A percentile compares a stretch with the other conserved stretches of the same genome.
These are phyloP conservation scores for Oryzias celebensis DNA, from an alignment of 2,113 vertebrate genomes.

Conservation along the genomic window DNA sequence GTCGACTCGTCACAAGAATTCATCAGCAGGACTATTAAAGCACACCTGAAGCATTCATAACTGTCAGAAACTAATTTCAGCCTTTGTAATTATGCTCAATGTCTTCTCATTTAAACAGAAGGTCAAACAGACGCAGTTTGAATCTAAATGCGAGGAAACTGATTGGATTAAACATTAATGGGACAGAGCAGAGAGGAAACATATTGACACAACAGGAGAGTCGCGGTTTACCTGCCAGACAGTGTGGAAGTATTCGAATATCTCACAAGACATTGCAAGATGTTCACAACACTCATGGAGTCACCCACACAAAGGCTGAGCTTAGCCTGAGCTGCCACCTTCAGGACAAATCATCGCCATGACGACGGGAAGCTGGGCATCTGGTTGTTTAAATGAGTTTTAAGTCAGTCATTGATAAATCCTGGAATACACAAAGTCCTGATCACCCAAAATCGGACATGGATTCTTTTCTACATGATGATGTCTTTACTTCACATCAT, in stretches of 20 bases:
- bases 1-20: neutral
- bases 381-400: too few relatives aligned
- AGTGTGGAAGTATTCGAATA: conserved; percentile 10
- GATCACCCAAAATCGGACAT: too few relatives aligned
- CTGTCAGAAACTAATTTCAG: conserved; percentile 25
- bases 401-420: too few relatives aligned
- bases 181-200: conserved; percentile 22
- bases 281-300: conserved; percentile 31
- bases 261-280: conserved; percentile 17
- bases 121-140: conserved; percentile 11
- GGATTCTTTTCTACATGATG: too few relatives aligned
- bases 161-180: conserved; percentile 12
- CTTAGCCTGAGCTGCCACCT: too few relatives aligned
- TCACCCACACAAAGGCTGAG: neutral
- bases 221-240: conserved; percentile 23
- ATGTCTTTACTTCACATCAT: too few relatives aligned
- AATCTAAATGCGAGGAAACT: conserved; percentile 1
- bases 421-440: too few relatives aligned
- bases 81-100: conserved; percentile 18
- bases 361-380: too few relatives aligned
- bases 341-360: too few relatives aligned
- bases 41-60: conserved; percentile 15
- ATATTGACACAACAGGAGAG: conserved; percentile 26
- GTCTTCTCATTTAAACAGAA: conserved; percentile 16
- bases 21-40: conserved; percentile 10